Percentiles rank a stretch among this genome's conserved stretches.
phyloP scores from a whole-genome alignment of 1,140 invertebrate species.

The Daktulosphaira vitifoliae region DNA sequence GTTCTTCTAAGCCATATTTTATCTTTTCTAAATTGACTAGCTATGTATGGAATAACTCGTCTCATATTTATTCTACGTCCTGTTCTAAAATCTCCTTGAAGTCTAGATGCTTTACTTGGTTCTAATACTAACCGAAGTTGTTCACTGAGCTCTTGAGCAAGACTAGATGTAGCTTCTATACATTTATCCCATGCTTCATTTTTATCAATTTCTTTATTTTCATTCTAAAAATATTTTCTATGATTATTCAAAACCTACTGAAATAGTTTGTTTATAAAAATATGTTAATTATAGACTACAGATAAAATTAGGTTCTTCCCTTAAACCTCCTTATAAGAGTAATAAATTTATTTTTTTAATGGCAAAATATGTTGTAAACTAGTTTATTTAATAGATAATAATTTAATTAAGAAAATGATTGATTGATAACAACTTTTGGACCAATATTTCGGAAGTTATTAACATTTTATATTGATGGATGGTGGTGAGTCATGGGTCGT shows the following conservation, averaged over 20 bases:
- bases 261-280: too few species aligned
- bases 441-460: too few species aligned
- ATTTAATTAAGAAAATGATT: too few species aligned
- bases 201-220: not conserved
- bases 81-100: conserved; percentile 92
- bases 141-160: conserved; percentile 87
- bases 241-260: not conserved
- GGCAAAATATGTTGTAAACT: not conserved
- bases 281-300: too few species aligned
- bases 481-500: too few species aligned
- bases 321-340: too few species aligned
- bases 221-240: conserved; percentile 4
- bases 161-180: conserved; percentile 51
- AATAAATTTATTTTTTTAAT: too few species aligned
- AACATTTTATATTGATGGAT: not conserved
- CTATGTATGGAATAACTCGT: conserved; percentile 96
- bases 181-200: conserved; percentile 49
- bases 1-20: conserved; percentile 97
- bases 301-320: too few species aligned
- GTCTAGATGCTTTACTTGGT: conserved; percentile 82
- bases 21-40: conserved; percentile 96
- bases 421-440: too few species aligned
- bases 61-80: conserved; percentile 97
- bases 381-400: too few species aligned
- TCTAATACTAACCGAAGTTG: conserved; percentile 87